Conservation (phyloP, 2,888 invertebrate genomes). For the Drosophila fulvimacula region DNA sequence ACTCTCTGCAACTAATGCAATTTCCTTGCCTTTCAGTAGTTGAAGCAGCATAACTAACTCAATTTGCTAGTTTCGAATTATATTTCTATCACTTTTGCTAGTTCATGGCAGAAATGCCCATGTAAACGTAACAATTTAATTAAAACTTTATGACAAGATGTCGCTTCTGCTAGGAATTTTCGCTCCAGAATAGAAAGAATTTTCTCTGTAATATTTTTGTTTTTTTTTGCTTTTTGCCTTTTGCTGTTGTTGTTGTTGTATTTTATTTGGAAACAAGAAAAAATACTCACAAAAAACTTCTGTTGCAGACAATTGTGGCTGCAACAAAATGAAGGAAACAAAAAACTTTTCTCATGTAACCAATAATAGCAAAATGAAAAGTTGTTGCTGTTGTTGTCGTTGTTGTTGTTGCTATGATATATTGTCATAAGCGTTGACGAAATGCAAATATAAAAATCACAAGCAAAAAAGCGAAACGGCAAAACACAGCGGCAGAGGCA, state of each 20-base stretch:
- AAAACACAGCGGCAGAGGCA: slow-evolving; percentile 9
- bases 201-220: slow-evolving; percentile 27
- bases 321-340: slow-evolving; percentile 7
- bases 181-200: slow-evolving; percentile 20
- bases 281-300: slow-evolving; percentile 63
- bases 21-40: slow-evolving; percentile 1
- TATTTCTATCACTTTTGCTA: slow-evolving; percentile 22
- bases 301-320: slow-evolving; percentile 75
- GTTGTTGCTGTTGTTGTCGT: slow-evolving; percentile 9
- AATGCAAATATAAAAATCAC: slow-evolving; percentile 72
- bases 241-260: slow-evolving; percentile 14
- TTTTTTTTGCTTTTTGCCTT: neutral
- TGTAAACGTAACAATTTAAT: slow-evolving; percentile 72
- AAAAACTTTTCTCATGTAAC: slow-evolving; percentile 71
- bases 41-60: slow-evolving; percentile 32
- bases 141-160: slow-evolving; percentile 78
- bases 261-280: slow-evolving; percentile 46
- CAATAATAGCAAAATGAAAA: slow-evolving; percentile 70
- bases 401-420: slow-evolving; percentile 52
- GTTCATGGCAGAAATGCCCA: slow-evolving; percentile 30
- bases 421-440: slow-evolving; percentile 76
- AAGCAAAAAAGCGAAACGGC: slow-evolving; percentile 51
- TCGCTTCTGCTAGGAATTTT: slow-evolving; percentile 42
- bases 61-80: slow-evolving; percentile 33
- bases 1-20: neutral